Evolutionary conservation across 2,797 vertebrate species (phyloP).

Genomic region (Aldrovandia affinis): DNA sequence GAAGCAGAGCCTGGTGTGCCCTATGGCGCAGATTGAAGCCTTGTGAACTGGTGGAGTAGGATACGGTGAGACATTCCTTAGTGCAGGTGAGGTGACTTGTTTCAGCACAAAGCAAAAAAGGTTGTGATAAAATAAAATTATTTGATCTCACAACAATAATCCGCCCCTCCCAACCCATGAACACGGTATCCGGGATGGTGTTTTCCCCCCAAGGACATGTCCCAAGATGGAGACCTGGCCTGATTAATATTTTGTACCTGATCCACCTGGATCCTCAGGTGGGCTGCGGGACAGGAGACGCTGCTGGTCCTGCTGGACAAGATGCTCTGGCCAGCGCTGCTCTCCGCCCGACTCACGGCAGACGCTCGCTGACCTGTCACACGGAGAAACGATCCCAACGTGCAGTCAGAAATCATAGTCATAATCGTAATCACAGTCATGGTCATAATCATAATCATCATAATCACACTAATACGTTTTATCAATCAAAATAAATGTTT

Average conservation of each 20-base stretch:
- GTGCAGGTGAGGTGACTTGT: too few species aligned
- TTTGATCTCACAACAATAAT: neutral
- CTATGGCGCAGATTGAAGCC: neutral
- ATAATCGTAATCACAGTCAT: neutral
- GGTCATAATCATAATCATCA: neutral
- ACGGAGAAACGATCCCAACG: neutral
- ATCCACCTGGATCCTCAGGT: slow-evolving; percentile 52
- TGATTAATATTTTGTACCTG: slow-evolving; percentile 47
- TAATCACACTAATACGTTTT: neutral
- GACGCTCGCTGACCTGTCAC: slow-evolving; percentile 58
- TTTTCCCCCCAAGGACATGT: too few species aligned
- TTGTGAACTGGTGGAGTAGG: neutral
- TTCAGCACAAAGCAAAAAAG: too few species aligned
- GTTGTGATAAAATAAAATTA: too few species aligned
- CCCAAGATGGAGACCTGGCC: too few species aligned
- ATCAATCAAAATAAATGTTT: neutral
- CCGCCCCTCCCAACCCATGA: neutral
- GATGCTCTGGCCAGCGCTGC: slow-evolving; percentile 43
- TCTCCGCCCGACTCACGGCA: slow-evolving; percentile 53
- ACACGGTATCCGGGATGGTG: neutral
- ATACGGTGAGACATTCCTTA: too few species aligned
- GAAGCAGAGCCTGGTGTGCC: neutral
- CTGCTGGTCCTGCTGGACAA: slow-evolving; percentile 37
- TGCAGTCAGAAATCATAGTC: neutral
- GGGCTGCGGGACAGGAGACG: slow-evolving; percentile 43